phyloP scores from a whole-genome alignment of 1,140 invertebrate species.

The Calephelis nemesis region DNA sequence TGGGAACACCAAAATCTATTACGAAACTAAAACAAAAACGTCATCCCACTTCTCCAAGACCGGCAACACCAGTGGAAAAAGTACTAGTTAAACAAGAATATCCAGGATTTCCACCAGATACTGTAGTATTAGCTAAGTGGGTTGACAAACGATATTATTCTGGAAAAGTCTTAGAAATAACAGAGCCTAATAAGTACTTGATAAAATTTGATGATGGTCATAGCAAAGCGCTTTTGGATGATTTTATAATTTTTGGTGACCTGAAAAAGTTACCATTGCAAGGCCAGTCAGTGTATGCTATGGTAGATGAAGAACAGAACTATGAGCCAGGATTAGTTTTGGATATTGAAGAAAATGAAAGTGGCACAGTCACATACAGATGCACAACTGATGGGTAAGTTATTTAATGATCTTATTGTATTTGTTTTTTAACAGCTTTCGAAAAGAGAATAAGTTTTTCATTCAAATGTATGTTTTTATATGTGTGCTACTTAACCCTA shows the following conservation, averaged over 20 bases:
- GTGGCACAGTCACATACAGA: constrained; percentile 68
- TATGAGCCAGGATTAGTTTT: constrained; percentile 74
- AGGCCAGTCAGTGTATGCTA: constrained; percentile 74
- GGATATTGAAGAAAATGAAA: constrained; percentile 62
- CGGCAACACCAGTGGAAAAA: constrained; percentile 67
- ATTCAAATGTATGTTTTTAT: too few species aligned
- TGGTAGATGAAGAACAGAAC: constrained; percentile 73
- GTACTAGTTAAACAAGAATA: constrained; percentile 55
- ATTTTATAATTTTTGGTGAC: constrained; percentile 81
- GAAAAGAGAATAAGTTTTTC: not conserved
- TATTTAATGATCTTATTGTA: not conserved
- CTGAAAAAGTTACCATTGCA: constrained; percentile 69
- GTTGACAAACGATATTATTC: constrained; percentile 83
- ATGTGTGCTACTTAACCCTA: too few species aligned
- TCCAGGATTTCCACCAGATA: constrained; percentile 67
- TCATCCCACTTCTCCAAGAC: constrained; percentile 59
- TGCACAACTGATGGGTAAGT: constrained; percentile 75
- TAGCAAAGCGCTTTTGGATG: constrained; percentile 78
- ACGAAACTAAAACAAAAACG: constrained; percentile 65
- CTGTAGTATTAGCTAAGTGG: constrained; percentile 82
- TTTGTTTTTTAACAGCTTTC: not conserved
- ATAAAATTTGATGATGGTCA: constrained; percentile 82
- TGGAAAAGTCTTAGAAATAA: constrained; percentile 76
- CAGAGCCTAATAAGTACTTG: constrained; percentile 80
- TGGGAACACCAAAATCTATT: constrained; percentile 66